phyloP scores from a whole-genome alignment of 2,888 invertebrate species.

The Vannuccia rotundouncinata region DNA sequence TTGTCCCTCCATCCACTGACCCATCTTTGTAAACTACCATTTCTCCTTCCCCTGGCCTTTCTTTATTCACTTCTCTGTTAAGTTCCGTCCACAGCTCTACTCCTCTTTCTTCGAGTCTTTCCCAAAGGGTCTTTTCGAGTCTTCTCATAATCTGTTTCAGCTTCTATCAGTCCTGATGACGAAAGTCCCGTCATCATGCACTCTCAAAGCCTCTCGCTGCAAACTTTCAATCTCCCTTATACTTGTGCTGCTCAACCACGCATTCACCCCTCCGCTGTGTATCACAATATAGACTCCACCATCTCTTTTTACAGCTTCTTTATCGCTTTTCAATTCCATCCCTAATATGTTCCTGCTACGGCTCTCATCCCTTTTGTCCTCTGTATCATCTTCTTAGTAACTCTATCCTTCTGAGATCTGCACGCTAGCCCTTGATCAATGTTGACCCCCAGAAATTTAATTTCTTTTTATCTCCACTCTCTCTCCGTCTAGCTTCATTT shows the following conservation, averaged over 20 bases:
- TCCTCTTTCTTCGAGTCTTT: background rate
- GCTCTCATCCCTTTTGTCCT: background rate
- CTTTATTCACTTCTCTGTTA: background rate
- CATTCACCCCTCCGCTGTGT: background rate
- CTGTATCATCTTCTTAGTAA: background rate
- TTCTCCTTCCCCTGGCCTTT: background rate
- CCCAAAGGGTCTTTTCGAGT: no score
- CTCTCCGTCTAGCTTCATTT: background rate
- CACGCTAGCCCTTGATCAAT: background rate
- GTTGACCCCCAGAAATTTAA: background rate
- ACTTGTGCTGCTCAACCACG: background rate
- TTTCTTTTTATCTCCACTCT: background rate
- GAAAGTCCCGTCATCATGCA: background rate
- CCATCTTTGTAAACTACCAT: background rate
- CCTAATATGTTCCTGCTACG: background rate
- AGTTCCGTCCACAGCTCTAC: background rate
- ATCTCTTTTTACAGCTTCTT: background rate
- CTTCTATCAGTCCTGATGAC: background rate
- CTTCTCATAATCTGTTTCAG: background rate
- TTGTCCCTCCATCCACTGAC: background rate
- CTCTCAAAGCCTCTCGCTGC: background rate
- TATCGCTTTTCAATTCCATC: background rate
- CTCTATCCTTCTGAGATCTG: background rate
- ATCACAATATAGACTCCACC: background rate
- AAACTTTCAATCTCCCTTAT: background rate